These are phyloP conservation scores for Sipha flava DNA, from an alignment of 1,140 invertebrate genomes.

Conservation along the genomic window DNA sequence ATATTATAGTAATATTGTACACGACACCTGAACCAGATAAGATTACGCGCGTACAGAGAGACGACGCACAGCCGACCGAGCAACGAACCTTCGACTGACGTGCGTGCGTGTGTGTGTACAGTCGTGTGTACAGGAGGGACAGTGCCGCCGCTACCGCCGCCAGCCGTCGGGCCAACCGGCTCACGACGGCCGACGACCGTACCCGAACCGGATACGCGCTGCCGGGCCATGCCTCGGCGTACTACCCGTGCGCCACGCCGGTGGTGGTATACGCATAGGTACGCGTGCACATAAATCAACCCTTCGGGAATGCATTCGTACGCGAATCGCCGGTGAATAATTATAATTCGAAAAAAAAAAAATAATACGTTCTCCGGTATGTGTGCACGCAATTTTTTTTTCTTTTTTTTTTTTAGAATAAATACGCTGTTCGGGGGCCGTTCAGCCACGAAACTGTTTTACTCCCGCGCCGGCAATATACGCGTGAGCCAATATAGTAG, in stretches of 20 bases:
- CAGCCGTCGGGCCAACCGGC: slow-evolving; percentile 3
- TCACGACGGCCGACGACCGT: slow-evolving; percentile 13
- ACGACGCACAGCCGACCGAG: neutral
- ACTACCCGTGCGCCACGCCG: neutral
- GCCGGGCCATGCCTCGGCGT: neutral
- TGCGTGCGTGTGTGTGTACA: slow-evolving; percentile 12
- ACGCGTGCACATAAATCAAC: neutral
- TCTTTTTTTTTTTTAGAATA: too few relatives aligned
- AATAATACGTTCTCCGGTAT: neutral
- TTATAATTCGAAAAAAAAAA: neutral
- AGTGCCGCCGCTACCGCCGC: neutral
- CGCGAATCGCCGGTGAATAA: neutral
- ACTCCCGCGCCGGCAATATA: too few relatives aligned
- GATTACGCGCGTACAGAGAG: neutral
- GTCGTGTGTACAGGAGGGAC: neutral
- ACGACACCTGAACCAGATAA: slow-evolving; percentile 8
- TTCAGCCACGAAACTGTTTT: too few relatives aligned
- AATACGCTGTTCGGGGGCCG: too few relatives aligned
- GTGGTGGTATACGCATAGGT: neutral
- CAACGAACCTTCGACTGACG: slow-evolving; percentile 26
- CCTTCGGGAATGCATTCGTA: neutral
- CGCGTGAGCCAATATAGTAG: too few relatives aligned
- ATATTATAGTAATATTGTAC: neutral
- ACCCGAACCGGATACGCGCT: slow-evolving; percentile 16
- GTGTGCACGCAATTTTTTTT: too few relatives aligned